Evolutionary conservation across 2,113 vertebrate genomes (phyloP).

Genomic region (Nesoenas mayeri): DNA sequence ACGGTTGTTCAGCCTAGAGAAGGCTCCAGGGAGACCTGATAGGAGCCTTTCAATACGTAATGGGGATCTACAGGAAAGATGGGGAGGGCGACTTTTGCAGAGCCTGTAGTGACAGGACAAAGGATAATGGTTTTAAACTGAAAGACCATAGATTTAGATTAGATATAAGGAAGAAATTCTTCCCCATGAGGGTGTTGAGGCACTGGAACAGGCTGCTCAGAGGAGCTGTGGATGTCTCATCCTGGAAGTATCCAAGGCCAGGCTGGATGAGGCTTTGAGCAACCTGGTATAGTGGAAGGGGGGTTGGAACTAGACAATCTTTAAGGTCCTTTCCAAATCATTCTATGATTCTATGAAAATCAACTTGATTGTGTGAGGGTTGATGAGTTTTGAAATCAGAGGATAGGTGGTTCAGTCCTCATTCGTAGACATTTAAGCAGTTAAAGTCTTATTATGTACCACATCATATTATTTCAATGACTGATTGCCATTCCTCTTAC

Average conservation of each 20-base stretch:
- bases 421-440: not conserved
- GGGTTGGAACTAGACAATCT: not conserved
- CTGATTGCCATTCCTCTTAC: not conserved
- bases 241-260: not conserved
- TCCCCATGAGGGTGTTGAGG: fast-evolving
- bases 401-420: not conserved
- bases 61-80: not conserved
- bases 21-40: fast-evolving
- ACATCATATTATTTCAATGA: not conserved
- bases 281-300: not conserved
- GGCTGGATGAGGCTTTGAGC: not conserved
- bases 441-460: not conserved
- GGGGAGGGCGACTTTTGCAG: not conserved
- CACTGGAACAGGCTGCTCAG: not conserved
- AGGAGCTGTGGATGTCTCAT: fast-evolving
- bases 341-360: not conserved
- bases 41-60: not conserved
- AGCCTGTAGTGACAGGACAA: not conserved
- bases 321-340: not conserved
- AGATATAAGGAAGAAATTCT: not conserved
- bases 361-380: not conserved
- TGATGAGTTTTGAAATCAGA: not conserved
- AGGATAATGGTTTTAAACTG: fast-evolving
- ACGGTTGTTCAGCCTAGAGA: not conserved
- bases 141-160: not conserved